Base-by-base conservation (phyloP, 2,888 invertebrate genomes). In the Sinotaia quadrata region DNA sequence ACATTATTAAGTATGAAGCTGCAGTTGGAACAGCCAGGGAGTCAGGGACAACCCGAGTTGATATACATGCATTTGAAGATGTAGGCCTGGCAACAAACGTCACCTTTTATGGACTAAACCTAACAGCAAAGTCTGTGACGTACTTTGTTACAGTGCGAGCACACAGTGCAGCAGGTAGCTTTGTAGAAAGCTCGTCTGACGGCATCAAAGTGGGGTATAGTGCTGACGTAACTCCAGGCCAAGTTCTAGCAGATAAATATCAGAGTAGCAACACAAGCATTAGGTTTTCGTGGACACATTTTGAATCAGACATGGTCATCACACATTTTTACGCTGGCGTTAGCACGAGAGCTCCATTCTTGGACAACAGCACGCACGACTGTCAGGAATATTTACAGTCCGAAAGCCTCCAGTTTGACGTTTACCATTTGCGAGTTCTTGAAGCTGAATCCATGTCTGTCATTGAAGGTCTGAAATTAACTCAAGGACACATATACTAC, bases 61-160 rank as follows among this genome's bases (percentile, higher is more conserved):
- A 82, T 67, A 69, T 82, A 4, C 78, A 79, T 54, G 76, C 65
- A 34, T 83, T 79, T 60, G 72, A 75, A 5, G 69, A 80, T 49
- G 79, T 82, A 21, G 81, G 82, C 8, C 60, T 79, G 5, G 75
- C 78, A 37, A 78, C 67, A 36, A 72, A 72, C 8, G 66, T 74
- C 59, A 78, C 79, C 0, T 81, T 81, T 60, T 60, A 49, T 31
- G 61, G 77, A 34, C 60, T 83, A 21, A 79, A 78, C 56, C 72
- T 83, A 5, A 78, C 77, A 1, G 65, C 77, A 0, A 78, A 77
- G 59, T 56, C 73, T 29, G 75, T 76, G 4, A 74, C 73, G 1
- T 83, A 82, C 59, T 83, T 75, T 52, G 73, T 82, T 29, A 82
- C 82, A 10, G 81, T 83, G 4, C 69, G 82, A 24, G 80, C 78